Evolutionary conservation across 2,113 vertebrate genomes (phyloP), one percentile per base, ranked within the genome.

Genomic region (Ciconia stormi): DNA sequence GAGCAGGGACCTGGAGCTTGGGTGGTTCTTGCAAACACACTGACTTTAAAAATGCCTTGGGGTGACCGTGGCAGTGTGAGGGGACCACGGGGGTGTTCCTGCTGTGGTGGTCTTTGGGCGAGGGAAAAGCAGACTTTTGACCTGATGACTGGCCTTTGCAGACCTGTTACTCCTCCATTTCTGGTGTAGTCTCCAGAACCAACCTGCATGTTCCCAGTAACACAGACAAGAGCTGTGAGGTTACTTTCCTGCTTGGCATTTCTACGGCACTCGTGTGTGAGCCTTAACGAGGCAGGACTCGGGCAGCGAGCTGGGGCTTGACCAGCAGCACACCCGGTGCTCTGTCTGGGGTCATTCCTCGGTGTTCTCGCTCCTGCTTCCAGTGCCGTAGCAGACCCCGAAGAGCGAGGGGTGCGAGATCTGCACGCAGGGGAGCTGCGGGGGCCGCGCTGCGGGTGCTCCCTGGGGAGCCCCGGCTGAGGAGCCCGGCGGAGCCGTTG

Each of bases 181-280:
- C 63, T 40, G 30, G 11, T 19, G 5, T 3, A 17, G 25, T 18
- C 29, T 55, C 50, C 89, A 42, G 63, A 47, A 49, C 21, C 27
- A 70, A 55, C 9, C 40, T 26, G 16, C 13, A 1, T 0, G 0
- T n/a, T 62, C 40, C 38, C 17, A 25, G 26, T 11, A 27, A 15
- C 0, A 2, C 6, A 16, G 19, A 16, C 6, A 9, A 55, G 46
- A 80, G 52, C 53, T 23, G 40, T 7, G 46, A 21, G 18, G 10
- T 49, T 32, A 4, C 5, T 11, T 46, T 25, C 36, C 59, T 9
- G 7, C 7, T 16, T 13, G 21, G 59, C 38, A 26, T 52, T 38
- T 40, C 40, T 23, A 42, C 21, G 27, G 26, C 16, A 6, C 40
- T 42, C 0, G 1, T 8, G 26, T 22, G 9, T 0, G 17, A 17